Base-by-base conservation (phyloP, 1,140 invertebrate species). In the Calosoma granatense region DNA sequence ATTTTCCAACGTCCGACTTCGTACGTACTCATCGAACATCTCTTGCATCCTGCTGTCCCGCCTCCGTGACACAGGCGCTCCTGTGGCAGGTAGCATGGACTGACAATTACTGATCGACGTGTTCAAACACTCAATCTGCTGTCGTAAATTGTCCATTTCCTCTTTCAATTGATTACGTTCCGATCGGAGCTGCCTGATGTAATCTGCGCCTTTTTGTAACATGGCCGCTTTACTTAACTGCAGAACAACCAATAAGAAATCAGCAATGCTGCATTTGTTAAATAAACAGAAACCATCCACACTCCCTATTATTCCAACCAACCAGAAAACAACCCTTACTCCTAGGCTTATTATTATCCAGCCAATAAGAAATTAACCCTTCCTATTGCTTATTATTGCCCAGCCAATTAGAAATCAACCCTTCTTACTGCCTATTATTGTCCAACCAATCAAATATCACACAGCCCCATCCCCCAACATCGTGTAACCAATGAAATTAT, bases 131-230 rank as follows among this genome's bases (percentile, higher is more conserved):
- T 97, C 93, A 51, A 97, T 92, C 73, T 97, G 86, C 67, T 89
- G 83, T 55, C 82, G 78, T 57, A 97, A 74, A 60, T 78, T 83
- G 61, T 94, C 90, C 77, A 92, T 92, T 74, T 97, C 94, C 58
- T 94, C 88, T 65, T 92, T 88, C 55, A 97, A 82, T 64, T 90
- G 85, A 66, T 83, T 82, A 60, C 94, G 77, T 70, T 97, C 94
- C 15, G 80, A 71, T 64, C 91, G 88, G 59, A 98, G 74, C 64
- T 94, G 90, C 61, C 87, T 85, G 61, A 97, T 96, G 68, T 97
- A 95, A 66, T 98, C 94, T 2, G 92, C 95, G 61, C 93, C 93
- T 74, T 97, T 97, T 66, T 97, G 92, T 41, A 98, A 73, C 90
- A 97, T 94, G 0, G 92, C 91, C 20, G 95, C 95, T 77, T 98